Evolutionary conservation across 2,888 invertebrate species (phyloP).

Genomic region (Smittia sp.): DNA sequence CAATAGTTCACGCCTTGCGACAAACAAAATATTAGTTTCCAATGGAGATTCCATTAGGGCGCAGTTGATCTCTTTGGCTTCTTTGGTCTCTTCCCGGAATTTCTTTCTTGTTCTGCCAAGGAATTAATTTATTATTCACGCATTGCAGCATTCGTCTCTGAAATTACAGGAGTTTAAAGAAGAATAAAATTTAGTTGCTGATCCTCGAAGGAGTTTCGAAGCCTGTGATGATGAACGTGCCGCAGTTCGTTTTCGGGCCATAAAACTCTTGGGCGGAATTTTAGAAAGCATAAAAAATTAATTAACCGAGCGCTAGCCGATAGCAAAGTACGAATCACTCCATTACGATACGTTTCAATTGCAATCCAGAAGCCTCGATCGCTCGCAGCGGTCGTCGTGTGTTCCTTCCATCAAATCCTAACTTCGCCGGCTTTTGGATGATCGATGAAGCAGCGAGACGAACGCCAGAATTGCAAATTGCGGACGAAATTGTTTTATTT

Average conservation of each 20-base stretch:
- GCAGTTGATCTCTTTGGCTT: conserved; percentile 15
- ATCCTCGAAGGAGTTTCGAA: background rate
- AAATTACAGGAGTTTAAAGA: background rate
- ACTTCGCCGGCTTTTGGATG: background rate
- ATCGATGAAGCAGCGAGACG: background rate
- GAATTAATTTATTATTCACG: conserved; percentile 36
- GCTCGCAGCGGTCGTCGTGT: conserved; percentile 9
- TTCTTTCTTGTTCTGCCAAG: background rate
- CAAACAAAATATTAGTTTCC: conserved; percentile 42
- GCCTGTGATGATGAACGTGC: background rate
- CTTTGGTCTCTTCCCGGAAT: background rate
- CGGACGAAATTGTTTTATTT: conserved; percentile 8
- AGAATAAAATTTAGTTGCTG: background rate
- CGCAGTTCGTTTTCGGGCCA: background rate
- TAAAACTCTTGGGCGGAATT: conserved; percentile 9
- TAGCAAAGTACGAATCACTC: conserved; percentile 4
- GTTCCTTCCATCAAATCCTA: conserved; percentile 9
- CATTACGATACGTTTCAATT: conserved; percentile 6
- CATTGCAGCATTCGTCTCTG: background rate
- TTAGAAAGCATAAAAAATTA: conserved; percentile 9
- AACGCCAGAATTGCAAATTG: background rate
- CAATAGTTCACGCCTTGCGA: conserved; percentile 40
- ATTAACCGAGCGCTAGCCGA: conserved; percentile 5
- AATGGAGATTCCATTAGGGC: conserved; percentile 34
- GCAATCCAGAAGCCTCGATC: conserved; percentile 14